These are phyloP conservation scores for Neoaliturus tenellus DNA, from an alignment of 2,888 invertebrate species.

Conservation along the genomic window DNA sequence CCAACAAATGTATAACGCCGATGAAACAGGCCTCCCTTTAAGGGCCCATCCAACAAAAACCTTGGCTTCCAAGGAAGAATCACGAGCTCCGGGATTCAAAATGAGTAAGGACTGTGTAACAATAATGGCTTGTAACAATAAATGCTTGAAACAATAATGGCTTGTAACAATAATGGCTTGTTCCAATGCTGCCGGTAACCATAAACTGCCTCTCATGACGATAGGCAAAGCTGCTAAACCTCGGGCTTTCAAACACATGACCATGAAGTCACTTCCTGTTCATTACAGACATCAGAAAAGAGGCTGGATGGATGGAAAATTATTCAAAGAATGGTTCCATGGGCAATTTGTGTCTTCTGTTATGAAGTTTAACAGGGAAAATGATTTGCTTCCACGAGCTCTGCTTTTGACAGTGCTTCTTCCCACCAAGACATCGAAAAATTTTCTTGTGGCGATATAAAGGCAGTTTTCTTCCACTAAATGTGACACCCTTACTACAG, in stretches of 20 bases:
- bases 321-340: constrained; percentile 64
- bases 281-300: constrained; percentile 64
- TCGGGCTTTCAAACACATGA: constrained; percentile 64
- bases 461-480: constrained; percentile 46
- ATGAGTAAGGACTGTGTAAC: constrained; percentile 66
- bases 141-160: too few relatives aligned
- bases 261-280: constrained; percentile 60
- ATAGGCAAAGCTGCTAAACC: constrained; percentile 66
- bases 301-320: constrained; percentile 63
- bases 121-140: constrained; percentile 65
- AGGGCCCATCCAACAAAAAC: constrained; percentile 65
- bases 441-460: constrained; percentile 34
- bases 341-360: constrained; percentile 64
- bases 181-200: constrained; percentile 65
- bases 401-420: constrained; percentile 65
- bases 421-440: constrained; percentile 57
- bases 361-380: constrained; percentile 51
- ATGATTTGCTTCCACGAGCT: constrained; percentile 60
- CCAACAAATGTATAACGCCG: constrained; percentile 66
- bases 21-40: constrained; percentile 66
- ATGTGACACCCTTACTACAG: constrained; percentile 43
- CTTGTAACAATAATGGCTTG: too few relatives aligned
- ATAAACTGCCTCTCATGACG: constrained; percentile 65
- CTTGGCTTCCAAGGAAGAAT: constrained; percentile 63
- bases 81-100: constrained; percentile 65